Conservation (phyloP, 2,888 invertebrate species). For the Pollenia labialis region DNA sequence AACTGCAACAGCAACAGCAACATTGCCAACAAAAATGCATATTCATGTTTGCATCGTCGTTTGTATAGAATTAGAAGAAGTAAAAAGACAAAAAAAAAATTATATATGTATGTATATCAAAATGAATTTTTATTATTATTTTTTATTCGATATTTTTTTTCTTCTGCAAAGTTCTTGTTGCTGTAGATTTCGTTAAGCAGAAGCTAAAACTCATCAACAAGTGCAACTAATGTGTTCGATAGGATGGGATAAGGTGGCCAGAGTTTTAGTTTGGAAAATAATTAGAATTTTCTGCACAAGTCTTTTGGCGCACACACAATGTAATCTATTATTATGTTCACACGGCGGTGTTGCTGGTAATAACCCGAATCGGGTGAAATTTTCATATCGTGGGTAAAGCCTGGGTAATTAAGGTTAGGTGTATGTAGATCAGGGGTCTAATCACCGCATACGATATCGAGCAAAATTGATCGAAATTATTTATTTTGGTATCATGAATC, state of each 20-base stretch:
- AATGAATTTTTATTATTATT: conserved; percentile 64
- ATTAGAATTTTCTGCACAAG: too few species aligned
- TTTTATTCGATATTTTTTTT: conserved; percentile 22
- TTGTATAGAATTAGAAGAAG: conserved; percentile 15
- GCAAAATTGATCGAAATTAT: too few species aligned
- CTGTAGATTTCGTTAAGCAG: conserved; percentile 53
- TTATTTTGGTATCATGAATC: too few species aligned
- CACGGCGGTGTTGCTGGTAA: too few species aligned
- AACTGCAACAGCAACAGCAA: too few species aligned
- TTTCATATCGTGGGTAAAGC: too few species aligned
- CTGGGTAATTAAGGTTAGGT: too few species aligned
- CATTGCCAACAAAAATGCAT: conserved; percentile 18
- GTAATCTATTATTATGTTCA: too few species aligned
- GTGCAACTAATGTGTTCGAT: conserved; percentile 54
- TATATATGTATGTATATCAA: conserved; percentile 45
- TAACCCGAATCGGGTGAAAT: too few species aligned
- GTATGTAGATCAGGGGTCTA: too few species aligned
- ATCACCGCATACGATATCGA: too few species aligned
- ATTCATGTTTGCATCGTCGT: neutral
- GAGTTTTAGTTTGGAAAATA: neutral
- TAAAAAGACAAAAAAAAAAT: conserved; percentile 26
- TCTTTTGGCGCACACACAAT: too few species aligned
- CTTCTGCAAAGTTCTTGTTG: conserved; percentile 1
- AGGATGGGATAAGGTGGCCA: conserved; percentile 47
- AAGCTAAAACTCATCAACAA: conserved; percentile 68